These are phyloP conservation scores for Linnaemya tessellans DNA, from an alignment of 2,888 invertebrate species.

Conservation along the genomic window DNA sequence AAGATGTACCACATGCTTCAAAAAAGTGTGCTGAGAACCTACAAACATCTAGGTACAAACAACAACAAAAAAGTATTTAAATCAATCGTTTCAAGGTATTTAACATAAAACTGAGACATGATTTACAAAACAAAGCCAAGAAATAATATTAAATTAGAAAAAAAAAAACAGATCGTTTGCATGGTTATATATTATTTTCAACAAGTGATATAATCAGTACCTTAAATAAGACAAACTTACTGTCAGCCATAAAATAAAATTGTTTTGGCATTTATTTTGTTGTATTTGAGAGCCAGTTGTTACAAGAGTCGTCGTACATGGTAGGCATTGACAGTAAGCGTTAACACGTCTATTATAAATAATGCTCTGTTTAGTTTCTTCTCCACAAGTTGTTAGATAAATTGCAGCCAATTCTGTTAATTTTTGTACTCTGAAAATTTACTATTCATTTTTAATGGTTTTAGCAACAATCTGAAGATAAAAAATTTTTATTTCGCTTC, in stretches of 20 bases:
- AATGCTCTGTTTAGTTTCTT: too few species aligned
- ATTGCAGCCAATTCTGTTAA: background rate
- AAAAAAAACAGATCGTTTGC: constrained; percentile 9
- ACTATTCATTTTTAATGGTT: constrained; percentile 7
- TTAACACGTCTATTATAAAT: too few species aligned
- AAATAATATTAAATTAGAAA: too few species aligned
- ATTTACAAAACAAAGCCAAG: too few species aligned
- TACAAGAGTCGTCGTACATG: background rate
- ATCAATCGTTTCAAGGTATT: constrained; percentile 48
- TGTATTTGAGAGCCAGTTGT: background rate
- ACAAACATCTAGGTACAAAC: background rate
- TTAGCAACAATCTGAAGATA: background rate
- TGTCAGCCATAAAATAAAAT: constrained; percentile 40
- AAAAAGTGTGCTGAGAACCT: background rate
- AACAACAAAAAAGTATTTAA: constrained; percentile 14
- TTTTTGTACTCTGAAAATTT: background rate
- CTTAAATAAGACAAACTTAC: constrained; percentile 11
- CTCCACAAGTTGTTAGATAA: background rate
- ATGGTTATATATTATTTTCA: background rate
- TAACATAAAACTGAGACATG: constrained; percentile 24
- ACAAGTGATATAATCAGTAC: constrained; percentile 19
- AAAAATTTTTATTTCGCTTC: constrained; percentile 3
- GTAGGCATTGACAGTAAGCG: constrained; percentile 61
- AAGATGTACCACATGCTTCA: constrained; percentile 40
- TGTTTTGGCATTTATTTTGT: constrained; percentile 22